Conservation (phyloP, 2,797 vertebrate species). For the Rhodeus uyekii region DNA sequence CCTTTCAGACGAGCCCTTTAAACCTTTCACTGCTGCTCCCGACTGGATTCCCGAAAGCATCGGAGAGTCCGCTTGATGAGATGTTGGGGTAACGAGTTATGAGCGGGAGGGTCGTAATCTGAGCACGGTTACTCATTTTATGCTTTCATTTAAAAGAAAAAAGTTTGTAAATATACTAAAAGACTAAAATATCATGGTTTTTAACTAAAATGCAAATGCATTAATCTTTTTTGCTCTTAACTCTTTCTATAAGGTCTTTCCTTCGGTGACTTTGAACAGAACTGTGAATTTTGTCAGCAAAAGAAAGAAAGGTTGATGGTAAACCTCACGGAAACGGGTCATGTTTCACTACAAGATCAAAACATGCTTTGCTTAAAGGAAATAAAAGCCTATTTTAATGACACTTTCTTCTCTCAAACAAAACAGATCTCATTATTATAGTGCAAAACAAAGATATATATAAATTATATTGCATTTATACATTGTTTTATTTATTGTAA, state of each 20-base stretch:
- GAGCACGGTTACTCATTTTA: slow-evolving; percentile 57
- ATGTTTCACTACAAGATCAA: neutral
- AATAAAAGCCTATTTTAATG: neutral
- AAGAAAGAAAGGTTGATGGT: slow-evolving; percentile 50
- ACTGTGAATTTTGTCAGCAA: slow-evolving; percentile 34
- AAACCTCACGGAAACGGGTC: slow-evolving; percentile 1
- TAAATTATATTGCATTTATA: neutral
- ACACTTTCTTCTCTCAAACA: neutral
- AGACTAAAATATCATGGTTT: slow-evolving; percentile 59
- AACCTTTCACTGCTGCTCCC: slow-evolving; percentile 46
- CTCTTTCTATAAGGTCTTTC: slow-evolving; percentile 56
- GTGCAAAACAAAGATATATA: neutral
- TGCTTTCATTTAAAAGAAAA: slow-evolving; percentile 43
- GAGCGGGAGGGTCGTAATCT: slow-evolving; percentile 51
- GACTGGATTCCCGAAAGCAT: neutral
- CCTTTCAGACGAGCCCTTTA: slow-evolving; percentile 36
- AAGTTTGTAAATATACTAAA: slow-evolving; percentile 71
- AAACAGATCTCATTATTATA: neutral
- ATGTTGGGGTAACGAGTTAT: neutral
- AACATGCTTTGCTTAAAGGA: neutral
- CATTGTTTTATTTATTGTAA: neutral
- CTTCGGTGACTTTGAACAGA: slow-evolving; percentile 54
- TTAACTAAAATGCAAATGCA: slow-evolving; percentile 70
- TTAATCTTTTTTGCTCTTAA: slow-evolving; percentile 58
- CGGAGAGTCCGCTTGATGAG: neutral